Evolutionary conservation across 2,797 vertebrate genomes (phyloP).

Genomic region (Moxostoma hubbsi): DNA sequence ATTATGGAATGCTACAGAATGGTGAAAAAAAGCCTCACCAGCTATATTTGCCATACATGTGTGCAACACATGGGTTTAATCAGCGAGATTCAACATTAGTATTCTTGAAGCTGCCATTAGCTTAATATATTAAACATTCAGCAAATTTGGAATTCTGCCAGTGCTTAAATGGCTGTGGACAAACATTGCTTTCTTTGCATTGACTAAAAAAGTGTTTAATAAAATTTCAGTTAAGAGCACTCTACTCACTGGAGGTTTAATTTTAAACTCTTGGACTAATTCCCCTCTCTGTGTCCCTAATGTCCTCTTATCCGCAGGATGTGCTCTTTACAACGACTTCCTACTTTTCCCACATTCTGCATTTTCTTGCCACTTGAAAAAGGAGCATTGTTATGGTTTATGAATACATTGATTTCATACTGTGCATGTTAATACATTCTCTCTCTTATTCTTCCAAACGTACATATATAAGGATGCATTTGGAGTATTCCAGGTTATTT

Average conservation of each 20-base stretch:
- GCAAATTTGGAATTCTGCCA: conserved; percentile 23
- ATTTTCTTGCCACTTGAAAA: conserved; percentile 21
- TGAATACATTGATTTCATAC: conserved; percentile 15
- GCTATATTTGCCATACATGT: neutral
- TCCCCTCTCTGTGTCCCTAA: conserved; percentile 18
- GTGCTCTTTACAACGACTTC: conserved; percentile 7
- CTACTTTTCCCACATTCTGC: conserved; percentile 1
- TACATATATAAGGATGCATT: neutral
- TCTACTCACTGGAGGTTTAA: conserved; percentile 36
- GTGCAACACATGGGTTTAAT: neutral
- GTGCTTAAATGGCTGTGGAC: conserved; percentile 16
- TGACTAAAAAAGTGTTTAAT: conserved; percentile 33
- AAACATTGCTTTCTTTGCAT: conserved; percentile 34
- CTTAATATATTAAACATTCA: conserved; percentile 25
- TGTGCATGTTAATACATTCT: conserved; percentile 17
- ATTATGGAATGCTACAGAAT: conserved; percentile 1
- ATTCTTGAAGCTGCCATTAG: conserved; percentile 6
- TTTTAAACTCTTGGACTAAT: conserved; percentile 33
- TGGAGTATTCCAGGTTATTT: too few relatives aligned
- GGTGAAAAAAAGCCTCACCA: neutral
- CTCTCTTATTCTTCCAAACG: neutral
- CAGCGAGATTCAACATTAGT: neutral
- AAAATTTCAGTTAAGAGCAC: neutral
- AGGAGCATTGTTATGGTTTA: neutral
- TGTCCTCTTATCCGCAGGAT: conserved; percentile 7